Percentiles rank a stretch among this genome's conserved stretches.
phyloP scores from a whole-genome alignment of 1,140 invertebrate species.

The Reticulitermes speratus region DNA sequence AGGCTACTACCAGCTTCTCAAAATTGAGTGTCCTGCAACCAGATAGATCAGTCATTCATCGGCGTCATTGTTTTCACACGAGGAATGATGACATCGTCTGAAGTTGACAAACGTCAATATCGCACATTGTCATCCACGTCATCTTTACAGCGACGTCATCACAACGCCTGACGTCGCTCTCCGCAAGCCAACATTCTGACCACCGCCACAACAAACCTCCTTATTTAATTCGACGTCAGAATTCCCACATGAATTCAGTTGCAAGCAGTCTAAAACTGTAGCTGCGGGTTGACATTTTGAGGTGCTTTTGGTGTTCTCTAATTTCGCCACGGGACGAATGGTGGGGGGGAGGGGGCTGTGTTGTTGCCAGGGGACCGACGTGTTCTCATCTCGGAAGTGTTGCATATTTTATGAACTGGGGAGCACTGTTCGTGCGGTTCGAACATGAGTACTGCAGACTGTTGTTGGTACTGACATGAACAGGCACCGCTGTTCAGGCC shows the following conservation, averaged over 20 bases:
- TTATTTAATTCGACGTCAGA: neutral
- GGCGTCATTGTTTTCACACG: no score
- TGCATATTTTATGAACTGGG: neutral
- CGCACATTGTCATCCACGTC: no score
- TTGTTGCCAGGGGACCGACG: neutral
- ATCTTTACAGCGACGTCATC: no score
- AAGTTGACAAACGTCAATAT: no score
- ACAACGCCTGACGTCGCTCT: no score
- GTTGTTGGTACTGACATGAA: no score
- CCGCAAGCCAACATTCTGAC: neutral
- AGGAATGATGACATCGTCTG: no score
- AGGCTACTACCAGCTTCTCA: no score
- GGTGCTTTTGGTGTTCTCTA: conserved; percentile 10
- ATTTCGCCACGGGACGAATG: neutral
- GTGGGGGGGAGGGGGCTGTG: neutral
- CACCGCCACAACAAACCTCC: neutral
- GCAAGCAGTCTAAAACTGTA: neutral
- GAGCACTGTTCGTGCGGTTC: neutral
- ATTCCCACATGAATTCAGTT: neutral
- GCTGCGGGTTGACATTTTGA: neutral
- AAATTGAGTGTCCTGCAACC: no score
- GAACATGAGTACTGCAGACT: no score
- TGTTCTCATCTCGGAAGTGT: neutral
- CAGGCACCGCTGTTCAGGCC: no score
- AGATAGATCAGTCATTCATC: no score